Percentiles rank a stretch among this genome's conserved stretches.
Conservation (phyloP, 2,113 vertebrate species). For the Oryctolagus cuniculus region DNA sequence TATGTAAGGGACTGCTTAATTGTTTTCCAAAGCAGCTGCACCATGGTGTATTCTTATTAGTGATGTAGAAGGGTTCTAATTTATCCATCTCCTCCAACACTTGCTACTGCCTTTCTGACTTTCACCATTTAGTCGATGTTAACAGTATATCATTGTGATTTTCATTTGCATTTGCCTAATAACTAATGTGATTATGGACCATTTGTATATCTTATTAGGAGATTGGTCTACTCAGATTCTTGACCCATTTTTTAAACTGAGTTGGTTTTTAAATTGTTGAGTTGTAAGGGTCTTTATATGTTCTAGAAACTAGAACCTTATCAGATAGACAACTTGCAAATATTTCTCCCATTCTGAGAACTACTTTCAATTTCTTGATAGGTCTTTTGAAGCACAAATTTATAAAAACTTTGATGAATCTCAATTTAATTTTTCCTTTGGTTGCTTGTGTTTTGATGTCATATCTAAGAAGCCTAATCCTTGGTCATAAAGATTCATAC, state of each 20-base stretch:
- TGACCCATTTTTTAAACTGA: neutral
- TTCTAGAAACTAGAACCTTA: slow-evolving; percentile 47
- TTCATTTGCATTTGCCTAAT: slow-evolving; percentile 39
- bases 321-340: neutral
- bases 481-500: neutral
- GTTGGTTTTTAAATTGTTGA: slow-evolving; percentile 10
- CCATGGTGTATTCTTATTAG: too few species aligned
- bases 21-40: too few species aligned
- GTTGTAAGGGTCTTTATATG: slow-evolving; percentile 16
- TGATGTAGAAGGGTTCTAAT: neutral
- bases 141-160: neutral
- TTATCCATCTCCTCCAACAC: neutral
- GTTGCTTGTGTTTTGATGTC: neutral
- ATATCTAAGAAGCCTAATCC: neutral
- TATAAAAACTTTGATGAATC: slow-evolving; percentile 20
- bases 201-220: neutral
- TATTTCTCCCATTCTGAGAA: slow-evolving; percentile 10
- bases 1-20: too few species aligned
- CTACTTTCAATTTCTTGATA: slow-evolving; percentile 32
- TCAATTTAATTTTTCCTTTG: slow-evolving; percentile 37
- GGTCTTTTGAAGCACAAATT: neutral
- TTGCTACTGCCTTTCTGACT: neutral
- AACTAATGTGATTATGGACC: neutral
- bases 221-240: neutral
- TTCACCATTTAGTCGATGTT: neutral